Conservation (phyloP, 2,888 invertebrate species). For the Pocota personata region DNA sequence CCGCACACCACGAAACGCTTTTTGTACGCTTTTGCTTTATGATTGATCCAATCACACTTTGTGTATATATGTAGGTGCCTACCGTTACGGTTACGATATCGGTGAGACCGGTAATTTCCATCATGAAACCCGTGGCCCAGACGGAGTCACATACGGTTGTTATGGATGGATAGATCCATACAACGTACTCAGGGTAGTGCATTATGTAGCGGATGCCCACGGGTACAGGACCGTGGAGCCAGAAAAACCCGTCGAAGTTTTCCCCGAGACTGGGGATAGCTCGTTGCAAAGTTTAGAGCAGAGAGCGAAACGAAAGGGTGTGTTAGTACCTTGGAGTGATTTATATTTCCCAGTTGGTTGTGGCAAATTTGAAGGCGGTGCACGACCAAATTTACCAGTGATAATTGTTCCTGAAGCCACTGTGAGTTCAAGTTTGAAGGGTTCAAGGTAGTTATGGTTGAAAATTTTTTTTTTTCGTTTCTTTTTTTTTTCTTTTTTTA, state of each 20-base stretch:
- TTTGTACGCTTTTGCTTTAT: slow-evolving; percentile 68
- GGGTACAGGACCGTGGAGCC: slow-evolving; percentile 90
- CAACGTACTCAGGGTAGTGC: slow-evolving; percentile 87
- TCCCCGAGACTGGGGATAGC: slow-evolving; percentile 76
- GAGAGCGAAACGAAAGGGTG: slow-evolving; percentile 77
- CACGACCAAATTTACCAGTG: slow-evolving; percentile 79
- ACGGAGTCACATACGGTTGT: slow-evolving; percentile 91
- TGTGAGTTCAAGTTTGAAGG: slow-evolving; percentile 75
- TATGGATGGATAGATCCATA: slow-evolving; percentile 90
- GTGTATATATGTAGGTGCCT: slow-evolving; percentile 84
- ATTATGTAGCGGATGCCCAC: slow-evolving; percentile 90
- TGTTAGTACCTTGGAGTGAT: slow-evolving; percentile 86
- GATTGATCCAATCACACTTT: slow-evolving; percentile 67
- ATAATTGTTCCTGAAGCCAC: slow-evolving; percentile 78
- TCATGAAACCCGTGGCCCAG: slow-evolving; percentile 90
- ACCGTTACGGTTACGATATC: slow-evolving; percentile 91
- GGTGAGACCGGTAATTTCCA: slow-evolving; percentile 90
- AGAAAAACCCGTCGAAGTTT: slow-evolving; percentile 87
- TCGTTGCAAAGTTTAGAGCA: slow-evolving; percentile 75
- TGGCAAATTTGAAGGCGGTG: slow-evolving; percentile 83
- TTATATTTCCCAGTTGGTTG: slow-evolving; percentile 90
- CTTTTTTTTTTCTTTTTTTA: slow-evolving; percentile 22
- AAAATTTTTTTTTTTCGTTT: slow-evolving; percentile 30
- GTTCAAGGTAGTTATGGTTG: neutral
- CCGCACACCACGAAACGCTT: slow-evolving; percentile 53